A percentile compares a stretch with the other conserved stretches of the same genome.
phyloP scores from a whole-genome alignment of 2,888 invertebrate species.

The Seladonia tumulorum region DNA sequence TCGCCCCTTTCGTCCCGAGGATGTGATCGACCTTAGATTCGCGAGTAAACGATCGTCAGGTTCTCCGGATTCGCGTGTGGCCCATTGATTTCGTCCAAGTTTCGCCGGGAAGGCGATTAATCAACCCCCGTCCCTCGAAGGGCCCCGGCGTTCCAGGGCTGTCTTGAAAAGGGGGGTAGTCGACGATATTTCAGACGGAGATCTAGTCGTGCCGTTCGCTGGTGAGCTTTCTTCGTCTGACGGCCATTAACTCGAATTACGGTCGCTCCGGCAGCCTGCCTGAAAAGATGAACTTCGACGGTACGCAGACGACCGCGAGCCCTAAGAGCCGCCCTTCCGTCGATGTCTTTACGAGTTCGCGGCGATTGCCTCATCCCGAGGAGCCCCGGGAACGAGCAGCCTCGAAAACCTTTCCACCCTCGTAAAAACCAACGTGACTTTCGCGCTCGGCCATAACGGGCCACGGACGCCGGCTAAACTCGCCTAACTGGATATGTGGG shows the following conservation, averaged over 20 bases:
- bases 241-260: constrained; percentile 74
- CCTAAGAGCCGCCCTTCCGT: constrained; percentile 9
- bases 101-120: constrained; percentile 66
- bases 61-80: constrained; percentile 51
- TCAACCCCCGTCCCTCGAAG: constrained; percentile 44
- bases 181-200: constrained; percentile 67
- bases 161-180: background rate
- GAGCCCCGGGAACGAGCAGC: constrained; percentile 9
- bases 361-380: constrained; percentile 21
- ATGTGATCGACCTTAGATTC: constrained; percentile 4
- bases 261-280: constrained; percentile 64
- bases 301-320: constrained; percentile 41
- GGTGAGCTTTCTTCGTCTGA: constrained; percentile 64
- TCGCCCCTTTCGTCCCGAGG: too few relatives aligned
- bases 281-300: constrained; percentile 68
- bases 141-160: background rate
- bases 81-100: constrained; percentile 69
- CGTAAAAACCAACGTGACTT: constrained; percentile 58
- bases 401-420: constrained; percentile 24
- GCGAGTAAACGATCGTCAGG: constrained; percentile 46
- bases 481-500: background rate
- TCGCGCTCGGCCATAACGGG: background rate
- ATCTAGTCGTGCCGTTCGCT: constrained; percentile 62
- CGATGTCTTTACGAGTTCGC: constrained; percentile 58
- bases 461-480: background rate